Base-by-base conservation (phyloP, 2,888 invertebrate genomes). In the Uloborus plumipes region DNA sequence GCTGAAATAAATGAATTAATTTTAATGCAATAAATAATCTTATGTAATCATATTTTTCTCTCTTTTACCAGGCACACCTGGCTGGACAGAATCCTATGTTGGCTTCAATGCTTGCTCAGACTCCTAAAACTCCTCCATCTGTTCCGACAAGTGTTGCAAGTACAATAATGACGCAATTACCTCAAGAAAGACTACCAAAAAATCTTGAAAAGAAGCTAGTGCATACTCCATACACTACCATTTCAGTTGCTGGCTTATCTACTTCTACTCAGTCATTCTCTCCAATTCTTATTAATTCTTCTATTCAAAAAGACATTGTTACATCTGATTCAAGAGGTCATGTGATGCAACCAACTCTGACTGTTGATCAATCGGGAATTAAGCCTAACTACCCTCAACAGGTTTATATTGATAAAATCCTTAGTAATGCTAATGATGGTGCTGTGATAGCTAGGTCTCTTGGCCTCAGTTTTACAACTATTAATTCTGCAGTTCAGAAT, bases 41-140 rank as follows among this genome's bases (percentile, higher is more conserved):
- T 18, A 3, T 18, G 3, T 20, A 58, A 13, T 58, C 58, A 6
- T 39, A 7, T 39, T 39, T 39, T 39, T 26, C n/a, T 26, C 26
- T 61, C 31, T 0, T 61, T n/a, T 50, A 16, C 15, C 18, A 84
- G 84, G 70, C 82, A 22, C 78, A 84, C 20, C 59, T 86, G 58
- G 86, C 86, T 64, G 84, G 83, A 15, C 84, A 82, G 74, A 86
- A 86, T 76, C 86, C 86, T 89, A 95, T 96, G 93, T 91, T 96
- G 86, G 95, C 95, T 55, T 93, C 93, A 61, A 89, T 96, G 87
- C 90, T 96, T 88, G 94, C 94, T 73, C 93, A 94, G 59, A 92
- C 93, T 39, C 92, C 93, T 67, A 90, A 90, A 15, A 84, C 86
- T 9, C 73, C 81, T 31, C 82, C 84, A 22, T 78, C 84, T 49